phyloP scores from a whole-genome alignment of 53 echinoderm and acorn worm species.

The Actinopyga echinites region DNA sequence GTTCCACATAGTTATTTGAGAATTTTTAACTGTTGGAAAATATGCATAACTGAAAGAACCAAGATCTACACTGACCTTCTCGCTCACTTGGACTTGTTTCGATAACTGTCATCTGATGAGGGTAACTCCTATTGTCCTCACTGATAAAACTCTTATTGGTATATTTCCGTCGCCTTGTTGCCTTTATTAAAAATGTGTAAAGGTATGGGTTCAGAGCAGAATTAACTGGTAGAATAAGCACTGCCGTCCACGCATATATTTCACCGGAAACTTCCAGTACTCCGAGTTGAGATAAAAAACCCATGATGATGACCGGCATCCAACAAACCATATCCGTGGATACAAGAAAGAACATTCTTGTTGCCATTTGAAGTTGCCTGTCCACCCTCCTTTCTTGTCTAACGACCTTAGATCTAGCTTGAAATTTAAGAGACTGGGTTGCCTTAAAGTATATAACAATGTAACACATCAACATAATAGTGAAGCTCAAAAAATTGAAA shows the following conservation, averaged over 20 bases:
- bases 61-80: no score
- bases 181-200: not conserved
- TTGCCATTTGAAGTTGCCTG: not conserved
- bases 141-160: no score
- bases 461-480: not conserved
- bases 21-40: no score
- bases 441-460: not conserved
- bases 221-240: not conserved
- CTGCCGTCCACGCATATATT: slow-evolving; percentile 20
- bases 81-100: no score
- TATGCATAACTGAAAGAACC: no score
- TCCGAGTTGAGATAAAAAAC: not conserved
- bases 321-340: not conserved
- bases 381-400: no score
- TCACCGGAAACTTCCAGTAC: not conserved
- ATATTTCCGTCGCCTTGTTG: no score
- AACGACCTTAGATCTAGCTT: not conserved
- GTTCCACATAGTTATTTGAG: no score
- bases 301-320: slow-evolving; percentile 17
- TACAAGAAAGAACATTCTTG: slow-evolving; percentile 2
- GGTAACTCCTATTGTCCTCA: no score
- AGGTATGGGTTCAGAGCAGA: not conserved
- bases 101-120: no score
- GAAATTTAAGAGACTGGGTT: not conserved
- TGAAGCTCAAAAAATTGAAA: not conserved